Evolutionary conservation across 1,140 invertebrate species (phyloP), one percentile per base, ranked within the genome.

Genomic region (Triops cancriformis): DNA sequence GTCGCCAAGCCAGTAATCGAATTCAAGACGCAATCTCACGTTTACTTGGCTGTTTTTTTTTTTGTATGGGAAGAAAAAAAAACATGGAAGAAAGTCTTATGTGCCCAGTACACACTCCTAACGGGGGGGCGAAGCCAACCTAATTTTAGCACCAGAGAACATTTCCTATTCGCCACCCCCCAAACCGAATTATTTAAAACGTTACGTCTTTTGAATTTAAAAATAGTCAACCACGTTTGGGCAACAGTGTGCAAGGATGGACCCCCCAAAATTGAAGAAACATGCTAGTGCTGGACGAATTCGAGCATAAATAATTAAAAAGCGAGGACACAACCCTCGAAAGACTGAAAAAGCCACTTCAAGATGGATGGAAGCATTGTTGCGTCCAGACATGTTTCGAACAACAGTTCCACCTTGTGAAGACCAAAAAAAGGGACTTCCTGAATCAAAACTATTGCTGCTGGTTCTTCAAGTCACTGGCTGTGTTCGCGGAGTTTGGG

Each of bases 1-100:
- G 51, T 64, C 51, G n/a, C 51, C 14, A 64, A 7, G 51, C 51
- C 51, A 64, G 51, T 64, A 64, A 64, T 64, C 51, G 51, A 64
- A 64, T 64, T 64, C 51, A 64, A 64, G 51, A 64, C 51, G 51
- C 51, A 64, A 64, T 64, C 51, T 64, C 51, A 64, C 51, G 51
- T 64, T 64, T 64, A 64, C 51, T 64, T 18, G 51, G 31, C 31
- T 7, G 10, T 23, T n/a, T 64, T 64, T 64, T 64, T 64, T 64
- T 64, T 64, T 18, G 51, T 64, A 64, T 18, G 51, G 51, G 51
- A n/a, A 18, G 23, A 64, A 64, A 64, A 64, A n/a, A 18, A 18
- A 5, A 64, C 14, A 18, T 23, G 23, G 18, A 23, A 64, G 43
- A 18, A 64, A 64, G 23, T 64, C 51, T 64, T 37, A 23, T 64